Percentiles rank a stretch among this genome's conserved stretches.
Conservation (phyloP, 1,140 invertebrate genomes). For the Panagrolaimus sp. region DNA sequence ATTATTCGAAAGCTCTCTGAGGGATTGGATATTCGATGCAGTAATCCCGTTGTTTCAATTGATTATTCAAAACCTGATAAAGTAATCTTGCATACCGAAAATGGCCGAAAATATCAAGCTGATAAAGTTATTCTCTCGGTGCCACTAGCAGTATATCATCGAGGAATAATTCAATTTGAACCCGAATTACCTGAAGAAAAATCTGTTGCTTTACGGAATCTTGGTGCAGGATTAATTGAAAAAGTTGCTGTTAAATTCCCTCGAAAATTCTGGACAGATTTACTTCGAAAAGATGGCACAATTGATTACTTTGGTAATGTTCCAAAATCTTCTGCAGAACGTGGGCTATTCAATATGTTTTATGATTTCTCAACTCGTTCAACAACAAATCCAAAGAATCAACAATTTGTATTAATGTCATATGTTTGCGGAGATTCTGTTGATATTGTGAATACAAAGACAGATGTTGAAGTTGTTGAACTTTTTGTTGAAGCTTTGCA, state of each 20-base stretch:
- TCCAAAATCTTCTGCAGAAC: constrained; percentile 37
- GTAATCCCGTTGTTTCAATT: constrained; percentile 38
- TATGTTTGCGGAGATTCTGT: constrained; percentile 59
- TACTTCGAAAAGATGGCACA: constrained; percentile 42
- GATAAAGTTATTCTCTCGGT: constrained; percentile 41
- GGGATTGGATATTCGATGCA: constrained; percentile 52
- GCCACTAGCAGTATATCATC: constrained; percentile 59
- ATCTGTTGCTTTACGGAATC: constrained; percentile 52
- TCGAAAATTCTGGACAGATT: constrained; percentile 59
- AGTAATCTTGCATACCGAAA: constrained; percentile 37
- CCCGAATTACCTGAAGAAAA: constrained; percentile 60
- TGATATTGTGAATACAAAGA: constrained; percentile 50
- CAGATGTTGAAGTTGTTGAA: constrained; percentile 58
- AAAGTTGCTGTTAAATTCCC: constrained; percentile 61
- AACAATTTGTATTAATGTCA: constrained; percentile 56
- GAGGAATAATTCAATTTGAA: constrained; percentile 56
- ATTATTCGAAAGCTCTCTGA: constrained; percentile 54
- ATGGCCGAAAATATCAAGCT: constrained; percentile 41
- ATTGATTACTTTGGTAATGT: constrained; percentile 60
- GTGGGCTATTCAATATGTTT: constrained; percentile 61
- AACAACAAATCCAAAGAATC: constrained; percentile 29
- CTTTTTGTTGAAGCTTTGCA: constrained; percentile 55
- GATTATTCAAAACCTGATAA: constrained; percentile 49
- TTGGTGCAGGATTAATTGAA: constrained; percentile 61
- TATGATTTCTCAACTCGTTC: constrained; percentile 59